These are phyloP conservation scores for Tyto alba DNA, from an alignment of 2,113 vertebrate species.

Conservation along the genomic window DNA sequence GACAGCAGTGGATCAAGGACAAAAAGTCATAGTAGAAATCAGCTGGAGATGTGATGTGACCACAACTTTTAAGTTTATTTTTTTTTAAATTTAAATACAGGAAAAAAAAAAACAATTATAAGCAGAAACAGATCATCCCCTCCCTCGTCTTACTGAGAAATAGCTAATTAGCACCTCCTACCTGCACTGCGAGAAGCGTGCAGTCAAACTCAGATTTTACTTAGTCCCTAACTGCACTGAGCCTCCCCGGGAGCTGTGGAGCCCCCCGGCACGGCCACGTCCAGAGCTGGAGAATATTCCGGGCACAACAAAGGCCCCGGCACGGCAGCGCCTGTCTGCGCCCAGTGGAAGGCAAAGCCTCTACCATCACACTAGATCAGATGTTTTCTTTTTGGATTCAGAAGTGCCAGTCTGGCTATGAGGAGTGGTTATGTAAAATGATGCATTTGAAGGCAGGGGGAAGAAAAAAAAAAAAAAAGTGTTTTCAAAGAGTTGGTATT, in stretches of 20 bases:
- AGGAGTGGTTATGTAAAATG: not conserved
- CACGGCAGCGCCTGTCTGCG: not conserved
- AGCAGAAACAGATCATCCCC: not conserved
- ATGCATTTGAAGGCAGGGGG: not conserved
- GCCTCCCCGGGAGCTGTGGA: not conserved
- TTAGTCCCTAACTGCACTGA: not conserved
- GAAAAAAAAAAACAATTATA: not conserved
- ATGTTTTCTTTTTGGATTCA: not conserved
- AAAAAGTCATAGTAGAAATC: not conserved
- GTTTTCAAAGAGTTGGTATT: not conserved
- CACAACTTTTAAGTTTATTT: not conserved
- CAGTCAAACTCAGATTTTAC: not conserved
- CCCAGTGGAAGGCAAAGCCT: not conserved
- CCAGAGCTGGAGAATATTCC: not conserved
- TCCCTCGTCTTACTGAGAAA: not conserved
- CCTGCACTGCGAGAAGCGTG: no score
- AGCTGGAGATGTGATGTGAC: not conserved
- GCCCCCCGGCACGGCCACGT: no score
- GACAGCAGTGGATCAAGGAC: not conserved
- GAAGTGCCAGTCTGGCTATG: not conserved
- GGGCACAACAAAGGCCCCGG: not conserved
- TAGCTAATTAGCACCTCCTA: not conserved
- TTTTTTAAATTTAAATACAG: not conserved
- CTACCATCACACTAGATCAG: not conserved
- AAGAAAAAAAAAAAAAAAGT: not conserved